Evolutionary conservation across 2,113 vertebrate species (phyloP), one percentile per base, ranked within the genome.

Genomic region (Maccullochella peelii): DNA sequence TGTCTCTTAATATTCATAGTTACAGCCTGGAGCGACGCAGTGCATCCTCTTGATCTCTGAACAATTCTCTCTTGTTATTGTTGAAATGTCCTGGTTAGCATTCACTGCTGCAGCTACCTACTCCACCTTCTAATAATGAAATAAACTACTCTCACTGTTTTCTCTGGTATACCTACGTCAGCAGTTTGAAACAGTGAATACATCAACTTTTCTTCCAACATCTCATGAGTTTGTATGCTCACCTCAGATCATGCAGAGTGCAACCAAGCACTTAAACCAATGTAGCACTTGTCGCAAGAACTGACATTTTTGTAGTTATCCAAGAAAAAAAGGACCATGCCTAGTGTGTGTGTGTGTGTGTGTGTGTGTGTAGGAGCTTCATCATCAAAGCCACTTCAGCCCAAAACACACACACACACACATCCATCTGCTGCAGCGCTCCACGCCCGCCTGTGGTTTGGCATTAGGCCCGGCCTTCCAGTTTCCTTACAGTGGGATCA

Each of bases 381-480:
- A 65, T 77, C 59, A 85, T 87, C 80, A 90, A 90, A 92, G 86
- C 40, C 42, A 27, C 55, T 30, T 71, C 58, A 84, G 44, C n/a
- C 54, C 14, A 66, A 81, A 75, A 89, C 73, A 76, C 49, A 77
- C 61, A 58, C 38, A 89, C 73, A 76, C 49, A 74, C 65, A 58
- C 30, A 84, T 38, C 76, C 84, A 85, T 86, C 83, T 85, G 84
- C 77, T 82, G 63, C 74, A 36, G 69, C 1, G 18, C 58, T 69
- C 82, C 87, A 87, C 90, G 1, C 92, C 93, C 80, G 7, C 54
- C 69, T 93, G 92, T 88, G 92, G 92, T 91, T 90, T 91, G 86
- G 89, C 88, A 83, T 79, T 73, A 44, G 59, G 77, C 85, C 85
- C 27, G 9, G 50, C 82, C 86, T 80, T 84, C 80, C 85, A 87